Evolutionary conservation across 2,888 invertebrate genomes (phyloP), one percentile per base, ranked within the genome.

Genomic region (Tridacna gigas): DNA sequence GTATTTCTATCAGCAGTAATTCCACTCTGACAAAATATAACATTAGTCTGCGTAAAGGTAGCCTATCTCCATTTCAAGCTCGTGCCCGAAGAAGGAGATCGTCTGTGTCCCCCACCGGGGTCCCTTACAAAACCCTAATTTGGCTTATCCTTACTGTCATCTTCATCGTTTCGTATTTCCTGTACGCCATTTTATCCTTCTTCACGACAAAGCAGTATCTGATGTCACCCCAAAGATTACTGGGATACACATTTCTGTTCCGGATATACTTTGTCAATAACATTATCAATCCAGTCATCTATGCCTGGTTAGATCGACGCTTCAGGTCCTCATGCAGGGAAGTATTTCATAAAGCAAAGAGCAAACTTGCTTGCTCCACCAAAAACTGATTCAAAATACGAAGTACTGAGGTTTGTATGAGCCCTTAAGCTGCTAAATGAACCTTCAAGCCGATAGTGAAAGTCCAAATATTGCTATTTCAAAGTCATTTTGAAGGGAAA

Each of bases 181-280:
- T 82, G 25, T 74, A 82, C 47, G 82, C 82, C 15, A 51, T 74
- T 18, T 56, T 85, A 61, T 77, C 80, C 18, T 82, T 82, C 48
- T 60, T 74, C 18, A 80, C 66, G n/a, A 73, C 69, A 47, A 69
- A 74, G 15, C 63, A 74, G 28, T 71, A 75, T 25, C 37, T 28
- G 56, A 56, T 85, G 47, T 65, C 75, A 9, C 80, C 85, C 11
- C 26, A 28, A 60, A 60, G 9, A 45, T 60, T 84, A 28, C 37
- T 71, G 15, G 66, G 66, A 26, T 85, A 69, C 48, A 73, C 74
- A 5, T 56, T 82, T 28, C 79, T 85, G 67, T 80, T 76, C 18
- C 66, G 85, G 22, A 74, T 85, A 20, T 79, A 85, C 47, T 85
- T 77, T 61, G 60, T 85, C 9, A 85, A 85, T 56, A 85, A 82